Evolutionary conservation across 2,888 invertebrate species (phyloP), one percentile per base, ranked within the genome.

Genomic region (Epinotia ramella): DNA sequence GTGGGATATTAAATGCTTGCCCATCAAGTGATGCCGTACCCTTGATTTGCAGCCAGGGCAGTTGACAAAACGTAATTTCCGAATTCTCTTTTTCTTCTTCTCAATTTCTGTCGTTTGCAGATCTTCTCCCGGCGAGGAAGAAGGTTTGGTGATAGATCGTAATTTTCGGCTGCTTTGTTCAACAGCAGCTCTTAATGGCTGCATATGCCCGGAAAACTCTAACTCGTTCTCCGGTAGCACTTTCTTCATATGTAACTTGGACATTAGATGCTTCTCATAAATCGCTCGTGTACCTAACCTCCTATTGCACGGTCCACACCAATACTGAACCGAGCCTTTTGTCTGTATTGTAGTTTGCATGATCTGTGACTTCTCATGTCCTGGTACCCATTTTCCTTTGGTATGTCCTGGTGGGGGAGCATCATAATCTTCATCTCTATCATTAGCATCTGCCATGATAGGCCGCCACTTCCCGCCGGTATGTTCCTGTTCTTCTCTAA

Each of bases 1-100:
- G 86, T 97, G 97, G 0, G 98, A 98, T 81, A 98, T 96, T 77
- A 98, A 94, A 91, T 98, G 98, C 86, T 98, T 97, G 57, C 98
- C 97, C 92, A 97, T 96, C 79, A 96, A 90, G 82, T 96, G 95
- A 7, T 95, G 94, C 76, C 95, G 95, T 60, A 97, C 96, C 78
- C 96, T 95, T 46, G 96, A 96, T 75, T 95, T 95, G 83, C 98
- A 98, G 64, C 97, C 96, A 69, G 96, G 95, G 86, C 98, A 97
- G 80, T 95, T 95, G 0, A 96, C 91, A 74, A 95, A 95, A 76
- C 94, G 94, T 70, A 95, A 94, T 69, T 95, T 95, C 12, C 97
- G 93, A 57, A 94, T 95, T 57, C 95, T 90, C 82, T 75, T 75
- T 40, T 95, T 95, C 77, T 91, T 93, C 67, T 87, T 87, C 40